These are phyloP conservation scores for Gymnogyps californianus DNA, from an alignment of 2,113 vertebrate species.

Conservation along the genomic window DNA sequence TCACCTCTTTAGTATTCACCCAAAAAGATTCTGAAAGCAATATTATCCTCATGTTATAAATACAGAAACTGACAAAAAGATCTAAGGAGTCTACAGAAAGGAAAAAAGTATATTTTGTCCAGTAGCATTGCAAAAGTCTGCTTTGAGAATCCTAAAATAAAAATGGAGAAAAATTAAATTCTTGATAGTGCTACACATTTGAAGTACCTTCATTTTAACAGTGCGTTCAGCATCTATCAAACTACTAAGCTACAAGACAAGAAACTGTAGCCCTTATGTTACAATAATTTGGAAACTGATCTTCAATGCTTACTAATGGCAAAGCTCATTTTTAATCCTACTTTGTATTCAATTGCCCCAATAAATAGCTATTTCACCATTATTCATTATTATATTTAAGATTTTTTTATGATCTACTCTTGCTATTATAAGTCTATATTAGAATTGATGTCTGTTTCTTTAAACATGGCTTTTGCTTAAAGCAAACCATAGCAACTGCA, in stretches of 20 bases:
- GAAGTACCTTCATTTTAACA: not conserved
- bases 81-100: not conserved
- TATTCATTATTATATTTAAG: not conserved
- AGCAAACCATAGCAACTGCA: conserved; percentile 56
- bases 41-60: not conserved
- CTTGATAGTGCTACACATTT: not conserved
- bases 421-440: not conserved
- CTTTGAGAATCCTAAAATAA: not conserved
- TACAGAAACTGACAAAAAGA: not conserved
- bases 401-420: not conserved
- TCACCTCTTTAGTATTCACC: not conserved
- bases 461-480: conserved; percentile 21
- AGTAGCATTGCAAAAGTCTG: not conserved
- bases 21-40: not conserved
- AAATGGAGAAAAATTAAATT: not conserved
- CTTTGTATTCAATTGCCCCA: not conserved
- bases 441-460: conserved; percentile 11
- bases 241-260: not conserved
- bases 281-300: not conserved
- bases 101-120: not conserved
- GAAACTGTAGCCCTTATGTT: not conserved
- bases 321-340: not conserved
- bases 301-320: not conserved
- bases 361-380: not conserved
- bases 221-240: not conserved